A percentile compares a stretch with the other conserved stretches of the same genome.
phyloP scores from a whole-genome alignment of 2,888 invertebrate genomes.

The Anticlea derivata region DNA sequence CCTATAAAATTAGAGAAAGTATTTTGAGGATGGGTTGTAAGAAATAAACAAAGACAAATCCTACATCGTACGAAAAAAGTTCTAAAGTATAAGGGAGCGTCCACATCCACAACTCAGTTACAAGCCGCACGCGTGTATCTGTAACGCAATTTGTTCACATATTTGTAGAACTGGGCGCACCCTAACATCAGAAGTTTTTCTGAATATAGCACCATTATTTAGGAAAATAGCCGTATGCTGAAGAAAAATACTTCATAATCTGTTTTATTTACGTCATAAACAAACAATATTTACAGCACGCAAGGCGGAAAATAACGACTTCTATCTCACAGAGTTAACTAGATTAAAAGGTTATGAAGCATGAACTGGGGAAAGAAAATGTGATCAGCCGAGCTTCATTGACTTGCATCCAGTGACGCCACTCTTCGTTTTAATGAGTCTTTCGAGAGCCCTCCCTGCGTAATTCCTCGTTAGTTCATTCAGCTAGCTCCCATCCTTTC shows the following conservation, averaged over 20 bases:
- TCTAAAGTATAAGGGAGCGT: too few relatives aligned
- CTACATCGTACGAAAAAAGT: too few relatives aligned
- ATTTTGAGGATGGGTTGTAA: too few relatives aligned
- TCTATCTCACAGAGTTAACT: slow-evolving; percentile 22
- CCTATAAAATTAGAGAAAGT: too few relatives aligned
- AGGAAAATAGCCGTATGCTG: too few relatives aligned
- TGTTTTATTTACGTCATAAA: slow-evolving; percentile 3
- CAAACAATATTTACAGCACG: slow-evolving; percentile 5
- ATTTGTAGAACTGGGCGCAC: too few relatives aligned
- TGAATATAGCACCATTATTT: too few relatives aligned
- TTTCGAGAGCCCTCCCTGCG: slow-evolving; percentile 20
- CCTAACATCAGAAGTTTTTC: background rate
- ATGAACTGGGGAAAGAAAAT: slow-evolving; percentile 42
- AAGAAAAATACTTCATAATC: background rate
- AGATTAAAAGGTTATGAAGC: slow-evolving; percentile 44
- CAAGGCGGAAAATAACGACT: slow-evolving; percentile 32
- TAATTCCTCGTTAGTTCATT: slow-evolving; percentile 30
- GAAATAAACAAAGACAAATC: too few relatives aligned
- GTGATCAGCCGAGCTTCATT: slow-evolving; percentile 50
- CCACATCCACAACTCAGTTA: too few relatives aligned
- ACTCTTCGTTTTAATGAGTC: slow-evolving; percentile 28
- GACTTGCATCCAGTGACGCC: slow-evolving; percentile 37
- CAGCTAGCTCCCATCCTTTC: slow-evolving; percentile 12
- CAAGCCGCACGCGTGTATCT: too few relatives aligned
- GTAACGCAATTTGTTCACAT: too few relatives aligned